These are phyloP conservation scores for Laspeyria flexula DNA, from an alignment of 2,888 invertebrate species.

Conservation along the genomic window DNA sequence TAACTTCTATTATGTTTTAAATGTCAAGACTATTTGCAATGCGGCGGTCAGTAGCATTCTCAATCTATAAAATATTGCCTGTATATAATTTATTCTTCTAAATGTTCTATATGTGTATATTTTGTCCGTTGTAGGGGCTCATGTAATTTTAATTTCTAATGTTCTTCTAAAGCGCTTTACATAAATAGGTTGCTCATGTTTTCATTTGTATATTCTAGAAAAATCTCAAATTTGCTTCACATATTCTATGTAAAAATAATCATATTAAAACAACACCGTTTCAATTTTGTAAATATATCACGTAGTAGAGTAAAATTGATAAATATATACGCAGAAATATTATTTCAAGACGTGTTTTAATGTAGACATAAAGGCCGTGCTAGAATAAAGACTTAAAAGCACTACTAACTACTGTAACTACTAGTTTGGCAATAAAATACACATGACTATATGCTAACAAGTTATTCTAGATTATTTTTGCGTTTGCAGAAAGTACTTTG, in stretches of 20 bases:
- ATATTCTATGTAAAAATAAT: background rate
- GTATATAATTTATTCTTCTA: background rate
- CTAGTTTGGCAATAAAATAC: constrained; percentile 4
- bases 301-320: no score
- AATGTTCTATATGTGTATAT: background rate
- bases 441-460: background rate
- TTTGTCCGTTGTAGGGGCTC: constrained; percentile 30
- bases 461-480: background rate
- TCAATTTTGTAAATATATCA: background rate
- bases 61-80: background rate
- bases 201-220: constrained; percentile 35
- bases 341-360: no score
- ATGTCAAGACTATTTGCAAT: constrained; percentile 16
- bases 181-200: constrained; percentile 50
- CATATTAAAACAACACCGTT: background rate
- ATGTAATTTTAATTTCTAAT: constrained; percentile 54
- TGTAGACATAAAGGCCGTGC: no score
- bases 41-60: background rate
- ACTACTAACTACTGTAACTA: background rate
- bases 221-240: background rate
- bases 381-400: no score
- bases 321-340: no score
- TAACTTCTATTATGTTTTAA: constrained; percentile 29
- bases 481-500: constrained; percentile 1
- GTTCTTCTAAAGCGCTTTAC: constrained; percentile 39